phyloP scores from a whole-genome alignment of 1,140 invertebrate genomes.

The Saxidomus purpurata region DNA sequence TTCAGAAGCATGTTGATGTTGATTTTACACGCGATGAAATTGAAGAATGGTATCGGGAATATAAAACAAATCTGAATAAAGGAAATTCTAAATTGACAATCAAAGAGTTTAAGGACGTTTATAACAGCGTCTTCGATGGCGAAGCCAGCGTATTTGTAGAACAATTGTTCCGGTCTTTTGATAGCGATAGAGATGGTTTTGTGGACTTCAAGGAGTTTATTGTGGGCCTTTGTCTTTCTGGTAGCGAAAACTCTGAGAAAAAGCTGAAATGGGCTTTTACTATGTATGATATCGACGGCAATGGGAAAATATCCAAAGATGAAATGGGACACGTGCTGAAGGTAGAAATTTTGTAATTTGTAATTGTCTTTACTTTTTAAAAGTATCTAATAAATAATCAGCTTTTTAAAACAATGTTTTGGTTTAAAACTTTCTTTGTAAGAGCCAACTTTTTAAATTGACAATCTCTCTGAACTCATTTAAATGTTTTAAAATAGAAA shows the following conservation, averaged over 20 bases:
- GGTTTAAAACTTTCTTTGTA: too few relatives aligned
- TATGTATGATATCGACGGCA: slow-evolving; percentile 95
- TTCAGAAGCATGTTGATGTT: slow-evolving; percentile 55
- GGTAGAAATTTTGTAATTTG: slow-evolving; percentile 69
- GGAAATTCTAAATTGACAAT: slow-evolving; percentile 36
- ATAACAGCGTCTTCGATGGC: slow-evolving; percentile 73
- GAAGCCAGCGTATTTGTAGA: slow-evolving; percentile 69
- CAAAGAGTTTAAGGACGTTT: slow-evolving; percentile 69
- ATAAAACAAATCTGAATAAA: slow-evolving; percentile 88
- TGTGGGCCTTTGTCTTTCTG: slow-evolving; percentile 75
- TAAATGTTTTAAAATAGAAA: too few relatives aligned
- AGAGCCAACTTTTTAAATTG: too few relatives aligned
- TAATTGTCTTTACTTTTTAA: too few relatives aligned
- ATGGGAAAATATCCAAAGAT: slow-evolving; percentile 92
- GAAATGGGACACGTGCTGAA: slow-evolving; percentile 76
- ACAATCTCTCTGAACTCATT: too few relatives aligned
- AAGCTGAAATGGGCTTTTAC: slow-evolving; percentile 97
- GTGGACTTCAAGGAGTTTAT: slow-evolving; percentile 81
- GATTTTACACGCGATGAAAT: slow-evolving; percentile 99
- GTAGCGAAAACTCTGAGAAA: slow-evolving; percentile 92
- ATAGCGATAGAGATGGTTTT: slow-evolving; percentile 70
- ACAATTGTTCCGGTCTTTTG: slow-evolving; percentile 76
- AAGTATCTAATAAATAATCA: too few relatives aligned
- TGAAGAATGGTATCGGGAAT: slow-evolving; percentile 99
- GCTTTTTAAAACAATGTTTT: too few relatives aligned